Evolutionary conservation across 2,888 invertebrate species (phyloP).

Genomic region (Dichetophora obliterata): DNA sequence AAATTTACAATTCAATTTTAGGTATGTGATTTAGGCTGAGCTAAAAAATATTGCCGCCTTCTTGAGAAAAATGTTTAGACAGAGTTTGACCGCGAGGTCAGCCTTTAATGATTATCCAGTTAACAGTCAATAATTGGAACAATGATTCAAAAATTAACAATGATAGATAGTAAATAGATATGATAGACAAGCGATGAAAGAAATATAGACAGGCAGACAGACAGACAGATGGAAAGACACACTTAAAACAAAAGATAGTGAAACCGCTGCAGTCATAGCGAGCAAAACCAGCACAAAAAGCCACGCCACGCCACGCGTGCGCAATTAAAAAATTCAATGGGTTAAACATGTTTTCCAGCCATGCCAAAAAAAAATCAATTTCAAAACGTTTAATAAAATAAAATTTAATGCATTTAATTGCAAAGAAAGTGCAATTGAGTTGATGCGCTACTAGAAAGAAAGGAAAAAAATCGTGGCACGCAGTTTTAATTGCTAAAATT

Average conservation of each 20-base stretch:
- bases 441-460: not conserved
- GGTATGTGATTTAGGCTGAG: too few relatives aligned
- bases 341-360: not conserved
- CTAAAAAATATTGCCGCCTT: not conserved
- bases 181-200: slow-evolving; percentile 1
- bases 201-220: not conserved
- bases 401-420: slow-evolving; percentile 24
- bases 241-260: not conserved
- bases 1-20: too few relatives aligned
- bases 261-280: not conserved
- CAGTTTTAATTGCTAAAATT: not conserved
- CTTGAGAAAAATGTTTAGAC: not conserved
- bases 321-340: slow-evolving; percentile 43
- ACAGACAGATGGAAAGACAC: not conserved
- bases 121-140: slow-evolving; percentile 16
- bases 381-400: slow-evolving; percentile 19
- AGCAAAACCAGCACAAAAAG: slow-evolving; percentile 1
- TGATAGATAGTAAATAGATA: slow-evolving; percentile 2
- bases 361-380: not conserved
- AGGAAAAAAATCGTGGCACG: not conserved
- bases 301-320: slow-evolving; percentile 36
- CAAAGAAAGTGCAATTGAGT: slow-evolving; percentile 25
- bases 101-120: slow-evolving; percentile 22
- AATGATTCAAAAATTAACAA: slow-evolving; percentile 12
- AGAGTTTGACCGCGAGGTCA: slow-evolving; percentile 15